Conservation (phyloP, 2,797 vertebrate species). For the Poeciliopsis paucimaculata region DNA sequence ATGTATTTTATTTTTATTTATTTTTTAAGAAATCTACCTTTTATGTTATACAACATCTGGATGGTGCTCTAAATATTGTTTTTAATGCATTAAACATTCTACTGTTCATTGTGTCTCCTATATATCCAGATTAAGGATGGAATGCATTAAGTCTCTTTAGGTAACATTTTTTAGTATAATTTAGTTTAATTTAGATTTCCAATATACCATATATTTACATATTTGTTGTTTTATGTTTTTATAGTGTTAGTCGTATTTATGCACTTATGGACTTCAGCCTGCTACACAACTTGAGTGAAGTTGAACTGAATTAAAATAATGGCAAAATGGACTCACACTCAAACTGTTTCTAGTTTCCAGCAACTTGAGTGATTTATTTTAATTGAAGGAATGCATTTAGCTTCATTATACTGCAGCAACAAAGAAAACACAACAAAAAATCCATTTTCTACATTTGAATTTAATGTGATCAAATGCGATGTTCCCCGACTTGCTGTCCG, state of each 20-base stretch:
- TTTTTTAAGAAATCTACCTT: not conserved
- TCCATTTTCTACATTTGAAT: conserved; percentile 2
- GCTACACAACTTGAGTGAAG: not conserved
- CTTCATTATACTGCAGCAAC: not conserved
- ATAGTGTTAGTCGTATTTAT: not conserved
- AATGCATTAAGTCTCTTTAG: not conserved
- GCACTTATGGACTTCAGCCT: not conserved
- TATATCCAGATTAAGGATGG: not conserved
- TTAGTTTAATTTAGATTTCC: not conserved
- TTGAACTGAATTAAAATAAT: not conserved
- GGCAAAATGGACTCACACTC: not conserved
- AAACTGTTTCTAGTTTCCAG: not conserved
- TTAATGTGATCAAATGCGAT: conserved; percentile 16
- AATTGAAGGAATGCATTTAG: conserved; percentile 1
- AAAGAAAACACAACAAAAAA: conserved; percentile 1
- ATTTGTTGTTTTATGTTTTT: not conserved
- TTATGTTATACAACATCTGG: not conserved
- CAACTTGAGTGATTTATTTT: not conserved
- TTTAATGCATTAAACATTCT: not conserved
- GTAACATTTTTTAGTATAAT: not conserved
- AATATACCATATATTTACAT: not conserved
- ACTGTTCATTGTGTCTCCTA: not conserved
- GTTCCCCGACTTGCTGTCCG: conserved; percentile 48
- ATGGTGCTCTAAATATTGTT: not conserved
- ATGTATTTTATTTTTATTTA: too few species aligned